A percentile compares a stretch with the other conserved stretches of the same genome.
These are phyloP conservation scores for Gymnarchus niloticus DNA, from an alignment of 2,113 vertebrate genomes.

Conservation along the genomic window DNA sequence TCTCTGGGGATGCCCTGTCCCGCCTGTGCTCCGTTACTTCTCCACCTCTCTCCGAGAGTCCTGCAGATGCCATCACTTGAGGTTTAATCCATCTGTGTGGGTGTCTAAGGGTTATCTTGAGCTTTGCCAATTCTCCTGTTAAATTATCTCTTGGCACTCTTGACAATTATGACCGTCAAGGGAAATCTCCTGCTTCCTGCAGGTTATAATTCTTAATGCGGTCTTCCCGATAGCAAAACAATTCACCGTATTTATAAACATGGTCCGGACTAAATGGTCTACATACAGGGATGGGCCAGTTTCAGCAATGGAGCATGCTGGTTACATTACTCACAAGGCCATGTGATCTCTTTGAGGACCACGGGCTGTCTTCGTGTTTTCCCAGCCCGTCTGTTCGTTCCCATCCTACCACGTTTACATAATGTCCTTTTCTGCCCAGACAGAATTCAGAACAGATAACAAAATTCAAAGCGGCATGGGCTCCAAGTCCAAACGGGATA, in stretches of 20 bases:
- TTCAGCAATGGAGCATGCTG: no score
- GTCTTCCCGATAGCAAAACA: background rate
- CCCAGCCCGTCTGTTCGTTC: background rate
- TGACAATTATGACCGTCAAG: background rate
- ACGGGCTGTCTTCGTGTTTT: background rate
- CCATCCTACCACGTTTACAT: background rate
- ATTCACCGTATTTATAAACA: background rate
- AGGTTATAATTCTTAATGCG: background rate
- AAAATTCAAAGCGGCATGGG: constrained; percentile 25
- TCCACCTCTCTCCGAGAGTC: background rate
- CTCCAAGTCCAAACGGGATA: constrained; percentile 35
- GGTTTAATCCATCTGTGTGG: background rate
- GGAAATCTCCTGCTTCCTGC: background rate
- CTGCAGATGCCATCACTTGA: background rate
- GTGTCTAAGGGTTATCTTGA: background rate
- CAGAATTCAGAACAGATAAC: background rate
- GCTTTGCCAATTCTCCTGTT: background rate
- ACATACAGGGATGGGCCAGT: background rate
- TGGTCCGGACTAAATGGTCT: no score
- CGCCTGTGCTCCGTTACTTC: background rate
- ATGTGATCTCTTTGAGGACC: background rate
- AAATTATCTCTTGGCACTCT: background rate
- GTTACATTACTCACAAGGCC: background rate
- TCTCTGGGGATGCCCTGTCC: background rate
- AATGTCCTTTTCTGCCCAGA: background rate